A percentile compares a stretch with the other conserved stretches of the same genome.
Evolutionary conservation across 2,113 vertebrate genomes (phyloP).

Genomic region (Coryphaenoides rupestris): DNA sequence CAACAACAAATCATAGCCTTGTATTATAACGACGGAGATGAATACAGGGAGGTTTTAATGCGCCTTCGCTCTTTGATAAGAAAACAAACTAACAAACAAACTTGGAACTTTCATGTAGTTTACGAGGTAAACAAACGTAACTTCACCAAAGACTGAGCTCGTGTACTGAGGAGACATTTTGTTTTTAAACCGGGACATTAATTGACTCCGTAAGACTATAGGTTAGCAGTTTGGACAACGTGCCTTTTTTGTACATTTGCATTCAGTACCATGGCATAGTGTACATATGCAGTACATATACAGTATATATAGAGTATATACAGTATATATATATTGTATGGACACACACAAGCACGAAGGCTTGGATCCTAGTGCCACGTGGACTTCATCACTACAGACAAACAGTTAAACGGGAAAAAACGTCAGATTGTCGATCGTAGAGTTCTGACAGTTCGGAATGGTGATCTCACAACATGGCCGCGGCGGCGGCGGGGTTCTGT

Average conservation of each 20-base stretch:
- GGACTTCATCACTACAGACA: slow-evolving; percentile 78
- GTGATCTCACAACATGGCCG: slow-evolving; percentile 74
- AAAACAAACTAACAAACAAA: slow-evolving; percentile 82
- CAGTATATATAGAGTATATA: slow-evolving; percentile 55
- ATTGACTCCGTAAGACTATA: slow-evolving; percentile 82
- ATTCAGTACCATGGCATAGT: slow-evolving; percentile 76
- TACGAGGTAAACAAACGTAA: slow-evolving; percentile 49
- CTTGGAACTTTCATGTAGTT: slow-evolving; percentile 83
- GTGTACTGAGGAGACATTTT: slow-evolving; percentile 74
- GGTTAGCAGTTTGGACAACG: slow-evolving; percentile 90
- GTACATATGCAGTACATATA: slow-evolving; percentile 44
- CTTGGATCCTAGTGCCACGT: slow-evolving; percentile 91
- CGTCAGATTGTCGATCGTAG: slow-evolving; percentile 68
- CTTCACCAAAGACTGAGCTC: slow-evolving; percentile 95
- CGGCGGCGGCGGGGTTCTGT: background rate
- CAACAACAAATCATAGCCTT: slow-evolving; percentile 81
- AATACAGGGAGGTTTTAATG: slow-evolving; percentile 67
- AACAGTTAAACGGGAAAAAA: slow-evolving; percentile 31
- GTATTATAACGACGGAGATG: slow-evolving; percentile 74
- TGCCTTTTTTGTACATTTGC: slow-evolving; percentile 98
- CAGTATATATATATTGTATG: slow-evolving; percentile 75
- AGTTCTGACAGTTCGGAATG: slow-evolving; percentile 75
- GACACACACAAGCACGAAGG: slow-evolving; percentile 86
- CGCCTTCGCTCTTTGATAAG: slow-evolving; percentile 84
- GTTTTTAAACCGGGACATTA: slow-evolving; percentile 82